These are phyloP conservation scores for Hippocampus abdominalis DNA, from an alignment of 2,113 vertebrate species.

Conservation along the genomic window DNA sequence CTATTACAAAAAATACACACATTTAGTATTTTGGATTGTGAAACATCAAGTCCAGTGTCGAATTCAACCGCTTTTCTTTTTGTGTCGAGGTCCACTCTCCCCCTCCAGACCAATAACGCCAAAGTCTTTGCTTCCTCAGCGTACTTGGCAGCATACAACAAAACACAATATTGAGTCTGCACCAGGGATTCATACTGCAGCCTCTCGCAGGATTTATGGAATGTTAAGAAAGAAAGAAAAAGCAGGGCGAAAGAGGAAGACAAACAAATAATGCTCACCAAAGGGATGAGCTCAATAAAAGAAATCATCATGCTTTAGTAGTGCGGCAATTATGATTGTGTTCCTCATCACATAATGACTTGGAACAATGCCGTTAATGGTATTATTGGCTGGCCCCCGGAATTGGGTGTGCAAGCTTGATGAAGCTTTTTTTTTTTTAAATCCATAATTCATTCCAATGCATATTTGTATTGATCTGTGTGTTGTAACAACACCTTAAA, in stretches of 20 bases:
- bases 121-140: slow-evolving; percentile 55
- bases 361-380: slow-evolving; percentile 79
- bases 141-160: slow-evolving; percentile 49
- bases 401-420: slow-evolving; percentile 65
- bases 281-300: slow-evolving; percentile 73
- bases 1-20: slow-evolving; percentile 59
- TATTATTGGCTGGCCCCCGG: slow-evolving; percentile 75
- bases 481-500: slow-evolving; percentile 75
- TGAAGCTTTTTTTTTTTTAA: slow-evolving; percentile 56
- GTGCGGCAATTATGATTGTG: slow-evolving; percentile 73
- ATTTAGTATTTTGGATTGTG: slow-evolving; percentile 47
- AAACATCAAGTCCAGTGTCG: slow-evolving; percentile 50
- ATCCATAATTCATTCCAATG: slow-evolving; percentile 73
- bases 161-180: slow-evolving; percentile 73
- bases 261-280: slow-evolving; percentile 60
- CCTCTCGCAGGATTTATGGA: slow-evolving; percentile 63
- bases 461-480: slow-evolving; percentile 74
- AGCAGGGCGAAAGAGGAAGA: slow-evolving; percentile 21
- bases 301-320: slow-evolving; percentile 71
- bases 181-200: slow-evolving; percentile 60
- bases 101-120: slow-evolving; percentile 65
- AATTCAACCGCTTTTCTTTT: slow-evolving; percentile 58
- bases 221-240: slow-evolving; percentile 27
- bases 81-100: slow-evolving; percentile 67
- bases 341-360: slow-evolving; percentile 75